phyloP scores from a whole-genome alignment of 1,140 invertebrate genomes.

The Akabosia matsudoensis region DNA sequence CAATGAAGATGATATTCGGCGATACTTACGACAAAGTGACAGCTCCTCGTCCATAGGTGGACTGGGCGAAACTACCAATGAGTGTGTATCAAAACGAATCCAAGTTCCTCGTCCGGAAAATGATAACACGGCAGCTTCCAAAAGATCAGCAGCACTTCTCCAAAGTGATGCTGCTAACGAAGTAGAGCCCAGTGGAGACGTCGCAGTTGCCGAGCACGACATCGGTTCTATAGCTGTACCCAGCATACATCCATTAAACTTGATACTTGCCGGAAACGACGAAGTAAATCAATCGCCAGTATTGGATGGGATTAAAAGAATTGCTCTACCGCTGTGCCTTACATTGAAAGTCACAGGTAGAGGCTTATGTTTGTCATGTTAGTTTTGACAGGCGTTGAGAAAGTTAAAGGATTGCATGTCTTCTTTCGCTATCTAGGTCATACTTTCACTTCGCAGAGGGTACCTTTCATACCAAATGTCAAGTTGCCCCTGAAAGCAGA shows the following conservation, averaged over 20 bases:
- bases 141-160: too few species aligned
- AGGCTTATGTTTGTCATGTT: neutral
- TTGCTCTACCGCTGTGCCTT: neutral
- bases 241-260: neutral
- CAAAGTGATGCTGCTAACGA: neutral
- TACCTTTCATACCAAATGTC: conserved; percentile 3
- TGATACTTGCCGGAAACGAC: neutral
- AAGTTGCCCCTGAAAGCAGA: neutral
- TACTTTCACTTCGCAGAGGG: neutral
- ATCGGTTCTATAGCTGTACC: neutral
- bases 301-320: neutral
- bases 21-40: neutral
- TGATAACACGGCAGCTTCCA: too few species aligned
- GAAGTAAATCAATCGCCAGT: neutral
- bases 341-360: neutral
- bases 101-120: too few species aligned
- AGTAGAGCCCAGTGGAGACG: neutral
- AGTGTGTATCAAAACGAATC: neutral
- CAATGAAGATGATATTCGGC: neutral
- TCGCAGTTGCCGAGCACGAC: neutral
- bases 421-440: neutral
- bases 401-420: neutral
- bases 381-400: neutral
- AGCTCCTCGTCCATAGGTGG: too few species aligned
- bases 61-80: neutral